Percentiles rank a stretch among this genome's conserved stretches.
Conservation (phyloP, 2,797 vertebrate species). For the Sebastes matsubarae region DNA sequence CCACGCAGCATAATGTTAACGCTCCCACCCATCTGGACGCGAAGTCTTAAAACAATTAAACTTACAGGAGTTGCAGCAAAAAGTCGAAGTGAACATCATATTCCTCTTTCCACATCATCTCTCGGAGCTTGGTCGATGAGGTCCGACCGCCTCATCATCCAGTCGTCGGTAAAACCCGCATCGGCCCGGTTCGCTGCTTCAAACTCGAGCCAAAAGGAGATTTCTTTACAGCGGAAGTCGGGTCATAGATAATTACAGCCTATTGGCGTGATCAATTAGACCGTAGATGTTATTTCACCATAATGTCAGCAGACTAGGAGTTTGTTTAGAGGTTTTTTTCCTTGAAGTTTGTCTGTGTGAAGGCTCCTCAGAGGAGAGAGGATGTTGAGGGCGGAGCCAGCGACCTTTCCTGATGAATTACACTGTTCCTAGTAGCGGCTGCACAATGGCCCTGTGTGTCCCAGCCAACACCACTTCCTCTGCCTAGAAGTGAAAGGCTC, state of each 20-base stretch:
- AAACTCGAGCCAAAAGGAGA: background rate
- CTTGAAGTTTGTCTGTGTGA: conserved; percentile 55
- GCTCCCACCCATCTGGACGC: conserved; percentile 37
- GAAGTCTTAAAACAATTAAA: conserved; percentile 19
- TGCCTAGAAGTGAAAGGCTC: conserved; percentile 19
- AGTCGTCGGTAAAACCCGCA: conserved; percentile 44
- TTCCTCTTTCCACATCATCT: conserved; percentile 85
- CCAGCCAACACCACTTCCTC: conserved; percentile 59
- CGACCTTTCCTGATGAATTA: conserved; percentile 57
- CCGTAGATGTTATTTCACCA: background rate
- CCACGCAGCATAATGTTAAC: conserved; percentile 52
- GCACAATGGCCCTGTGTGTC: conserved; percentile 69
- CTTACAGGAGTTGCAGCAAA: conserved; percentile 86
- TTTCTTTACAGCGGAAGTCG: conserved; percentile 2
- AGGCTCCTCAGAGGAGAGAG: conserved; percentile 52
- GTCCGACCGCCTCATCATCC: conserved; percentile 70
- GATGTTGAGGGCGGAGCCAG: conserved; percentile 75
- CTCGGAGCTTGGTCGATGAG: conserved; percentile 32
- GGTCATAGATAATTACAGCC: background rate
- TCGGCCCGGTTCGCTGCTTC: conserved; percentile 25
- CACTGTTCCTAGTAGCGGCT: conserved; percentile 46
- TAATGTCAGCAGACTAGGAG: conserved; percentile 22
- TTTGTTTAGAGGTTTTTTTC: conserved; percentile 23
- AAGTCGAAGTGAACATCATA: conserved; percentile 86
- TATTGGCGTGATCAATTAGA: background rate